A percentile compares a stretch with the other conserved stretches of the same genome.
phyloP scores from a whole-genome alignment of 2,888 invertebrate genomes.

The Allygus modestus region DNA sequence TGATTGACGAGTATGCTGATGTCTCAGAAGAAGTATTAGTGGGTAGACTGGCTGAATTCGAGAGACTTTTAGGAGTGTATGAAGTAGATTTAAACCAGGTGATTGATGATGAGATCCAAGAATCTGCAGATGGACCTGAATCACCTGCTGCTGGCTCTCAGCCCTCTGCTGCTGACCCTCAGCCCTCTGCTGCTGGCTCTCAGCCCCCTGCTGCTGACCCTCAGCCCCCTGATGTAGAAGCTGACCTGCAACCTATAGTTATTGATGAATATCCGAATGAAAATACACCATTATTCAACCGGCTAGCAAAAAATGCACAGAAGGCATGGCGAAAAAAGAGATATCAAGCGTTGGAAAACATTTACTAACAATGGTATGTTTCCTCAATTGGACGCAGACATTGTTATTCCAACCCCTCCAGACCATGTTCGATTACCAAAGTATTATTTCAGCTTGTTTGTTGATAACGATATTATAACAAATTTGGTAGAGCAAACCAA shows the following conservation, averaged over 20 bases:
- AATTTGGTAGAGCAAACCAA: no score
- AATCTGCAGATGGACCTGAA: background rate
- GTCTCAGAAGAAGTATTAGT: background rate
- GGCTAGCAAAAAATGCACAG: background rate
- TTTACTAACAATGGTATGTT: background rate
- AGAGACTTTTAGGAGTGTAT: background rate
- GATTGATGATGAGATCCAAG: no score
- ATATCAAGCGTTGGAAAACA: background rate
- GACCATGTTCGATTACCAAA: no score
- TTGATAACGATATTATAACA: conserved; percentile 20
- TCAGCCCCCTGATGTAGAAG: no score
- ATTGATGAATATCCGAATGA: background rate
- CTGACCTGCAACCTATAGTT: background rate
- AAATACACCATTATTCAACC: background rate
- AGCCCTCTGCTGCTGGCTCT: no score
- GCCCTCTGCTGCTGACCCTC: no score
- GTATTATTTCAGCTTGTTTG: background rate
- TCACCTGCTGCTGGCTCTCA: no score
- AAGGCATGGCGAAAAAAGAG: background rate
- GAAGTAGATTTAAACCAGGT: no score
- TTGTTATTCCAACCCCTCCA: no score
- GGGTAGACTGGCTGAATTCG: background rate
- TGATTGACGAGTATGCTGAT: background rate
- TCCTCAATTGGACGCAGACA: background rate
- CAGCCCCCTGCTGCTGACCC: no score